A percentile compares a stretch with the other conserved stretches of the same genome.
Evolutionary conservation across 2,113 vertebrate species (phyloP).

Genomic region (Arenaria interpres): DNA sequence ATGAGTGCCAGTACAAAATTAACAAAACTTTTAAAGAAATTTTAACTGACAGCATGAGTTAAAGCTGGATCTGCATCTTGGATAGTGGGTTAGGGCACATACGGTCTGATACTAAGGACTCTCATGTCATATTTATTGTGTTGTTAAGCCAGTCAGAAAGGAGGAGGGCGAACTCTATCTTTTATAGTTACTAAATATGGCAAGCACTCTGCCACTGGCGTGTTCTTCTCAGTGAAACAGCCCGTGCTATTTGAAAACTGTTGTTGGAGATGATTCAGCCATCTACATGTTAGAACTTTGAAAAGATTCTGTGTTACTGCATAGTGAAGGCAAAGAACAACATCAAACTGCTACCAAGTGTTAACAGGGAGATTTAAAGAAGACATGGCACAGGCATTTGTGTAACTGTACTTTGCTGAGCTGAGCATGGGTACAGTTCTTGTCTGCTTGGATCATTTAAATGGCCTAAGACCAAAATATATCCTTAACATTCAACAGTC

Average conservation of each 20-base stretch:
- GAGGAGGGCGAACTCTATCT: background rate
- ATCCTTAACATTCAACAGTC: background rate
- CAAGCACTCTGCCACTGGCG: background rate
- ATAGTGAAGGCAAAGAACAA: background rate
- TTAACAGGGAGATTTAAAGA: background rate
- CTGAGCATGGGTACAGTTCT: background rate
- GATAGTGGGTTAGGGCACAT: background rate
- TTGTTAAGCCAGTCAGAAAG: background rate
- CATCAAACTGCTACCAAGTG: background rate
- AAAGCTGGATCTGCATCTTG: background rate
- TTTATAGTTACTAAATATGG: background rate
- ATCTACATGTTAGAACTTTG: background rate
- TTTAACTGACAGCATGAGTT: background rate
- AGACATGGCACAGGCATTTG: background rate
- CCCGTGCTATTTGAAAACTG: background rate
- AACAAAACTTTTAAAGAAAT: background rate
- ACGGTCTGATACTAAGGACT: background rate
- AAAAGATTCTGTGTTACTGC: background rate
- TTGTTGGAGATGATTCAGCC: background rate
- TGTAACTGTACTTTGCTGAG: background rate
- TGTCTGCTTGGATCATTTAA: background rate
- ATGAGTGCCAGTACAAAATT: background rate
- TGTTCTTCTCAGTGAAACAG: background rate
- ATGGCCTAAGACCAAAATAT: background rate
- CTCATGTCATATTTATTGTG: background rate